Evolutionary conservation across 2,797 vertebrate species (phyloP).

Genomic region (Balearica regulorum): DNA sequence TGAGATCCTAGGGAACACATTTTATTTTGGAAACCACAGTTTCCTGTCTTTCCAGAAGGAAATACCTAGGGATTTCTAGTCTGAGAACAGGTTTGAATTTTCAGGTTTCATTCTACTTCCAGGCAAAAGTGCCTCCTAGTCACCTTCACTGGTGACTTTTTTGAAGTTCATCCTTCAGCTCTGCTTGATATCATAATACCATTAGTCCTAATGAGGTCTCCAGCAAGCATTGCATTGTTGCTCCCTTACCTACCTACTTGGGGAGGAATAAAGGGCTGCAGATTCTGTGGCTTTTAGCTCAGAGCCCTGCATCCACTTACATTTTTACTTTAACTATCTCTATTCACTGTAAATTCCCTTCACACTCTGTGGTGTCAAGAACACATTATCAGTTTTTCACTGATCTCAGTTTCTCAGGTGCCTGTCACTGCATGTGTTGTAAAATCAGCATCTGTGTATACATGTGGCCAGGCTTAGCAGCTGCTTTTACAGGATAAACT

Average conservation of each 20-base stretch:
- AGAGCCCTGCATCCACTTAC: not conserved
- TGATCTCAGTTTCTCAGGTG: conserved; percentile 36
- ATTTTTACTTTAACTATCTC: not conserved
- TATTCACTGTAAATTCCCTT: conserved; percentile 26
- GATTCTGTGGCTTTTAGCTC: not conserved
- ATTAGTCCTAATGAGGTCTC: conserved; percentile 43
- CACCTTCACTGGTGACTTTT: not conserved
- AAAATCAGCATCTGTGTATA: conserved; percentile 30
- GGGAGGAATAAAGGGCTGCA: not conserved
- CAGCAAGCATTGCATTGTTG: not conserved
- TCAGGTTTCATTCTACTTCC: not conserved
- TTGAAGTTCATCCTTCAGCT: not conserved
- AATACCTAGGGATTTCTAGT: not conserved
- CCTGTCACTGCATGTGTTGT: not conserved
- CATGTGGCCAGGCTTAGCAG: not conserved
- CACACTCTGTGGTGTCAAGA: not conserved
- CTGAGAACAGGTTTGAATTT: not conserved
- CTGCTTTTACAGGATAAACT: conserved; percentile 13
- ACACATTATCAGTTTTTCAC: conserved; percentile 16
- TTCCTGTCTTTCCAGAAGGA: not conserved
- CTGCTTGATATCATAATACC: not conserved
- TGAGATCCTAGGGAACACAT: not conserved
- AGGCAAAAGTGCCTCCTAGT: not conserved
- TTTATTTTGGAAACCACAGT: not conserved
- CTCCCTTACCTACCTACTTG: not conserved